Base-by-base conservation (phyloP, 2,888 invertebrate genomes). In the Chloroclystis v-ata region DNA sequence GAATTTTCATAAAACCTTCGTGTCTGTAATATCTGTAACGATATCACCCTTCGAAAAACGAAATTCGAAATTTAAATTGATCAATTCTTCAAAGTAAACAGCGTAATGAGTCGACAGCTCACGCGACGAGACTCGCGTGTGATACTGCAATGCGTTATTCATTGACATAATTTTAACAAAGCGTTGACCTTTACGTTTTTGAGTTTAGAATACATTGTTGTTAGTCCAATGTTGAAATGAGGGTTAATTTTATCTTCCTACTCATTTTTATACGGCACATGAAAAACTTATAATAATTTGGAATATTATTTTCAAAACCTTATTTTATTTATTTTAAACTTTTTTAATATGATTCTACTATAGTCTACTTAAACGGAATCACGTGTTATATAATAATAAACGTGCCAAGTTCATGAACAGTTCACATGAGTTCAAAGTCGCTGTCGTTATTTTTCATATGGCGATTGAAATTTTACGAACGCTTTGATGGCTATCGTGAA, bases 71-170 rank as follows among this genome's bases (percentile, higher is more conserved):
- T 33, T 26, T 12, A 43, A 47, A 43, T 39, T 43, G 33, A 48
- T 43, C 33, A 28, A 37, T 28, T 43, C 24, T 25, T 39, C 33
- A 39, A 39, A 35, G 37, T 30, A 29, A 48, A 35, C 29, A 48
- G 24, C 14, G 40, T 43, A 37, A 48, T 48, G 13, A 38, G 28
- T 20, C 32, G 11, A 4, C 9, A 10, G 16, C 16, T 32, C 47
- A 43, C 43, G 43, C 39, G 24, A 48, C 33, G 28, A 24, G 14
- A 9, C 14, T 37, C 12, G 46, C 41, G 26, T 12, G 38, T 28
- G 37, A 42, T 38, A 37, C 41, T 41, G 47, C 48, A 49, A 40
- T 43, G 48, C 48, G 48, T 43, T 43, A 28, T 38, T 29, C 28
- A 47, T 43, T 29, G 10, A 24, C 35, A 16, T 33, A 16, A 16